Evolutionary conservation across 1,140 invertebrate genomes (phyloP).

Genomic region (Homarus americanus): DNA sequence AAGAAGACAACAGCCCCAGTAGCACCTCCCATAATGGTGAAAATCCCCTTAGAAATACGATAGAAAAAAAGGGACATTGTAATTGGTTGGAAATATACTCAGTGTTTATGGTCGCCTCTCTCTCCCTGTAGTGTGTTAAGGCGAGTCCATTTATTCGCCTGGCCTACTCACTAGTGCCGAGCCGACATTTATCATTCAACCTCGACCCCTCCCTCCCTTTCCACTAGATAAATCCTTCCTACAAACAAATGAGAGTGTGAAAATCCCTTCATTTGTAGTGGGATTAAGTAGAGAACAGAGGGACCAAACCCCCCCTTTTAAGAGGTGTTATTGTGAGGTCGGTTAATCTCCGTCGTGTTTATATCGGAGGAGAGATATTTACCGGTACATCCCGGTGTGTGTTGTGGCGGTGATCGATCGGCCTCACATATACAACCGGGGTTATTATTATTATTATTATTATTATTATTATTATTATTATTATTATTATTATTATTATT

Average conservation of each 20-base stretch:
- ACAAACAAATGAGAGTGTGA: constrained; percentile 36
- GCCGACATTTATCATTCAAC: no score
- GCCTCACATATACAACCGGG: neutral
- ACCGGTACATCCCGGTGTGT: neutral
- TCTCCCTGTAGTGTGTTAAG: no score
- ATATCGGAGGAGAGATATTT: neutral
- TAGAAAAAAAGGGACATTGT: no score
- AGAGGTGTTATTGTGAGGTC: constrained; percentile 28
- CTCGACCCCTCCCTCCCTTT: constrained; percentile 1
- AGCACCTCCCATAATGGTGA: no score
- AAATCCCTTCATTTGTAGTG: constrained; percentile 59
- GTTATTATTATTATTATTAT: neutral
- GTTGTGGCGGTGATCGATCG: neutral
- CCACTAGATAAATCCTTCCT: constrained; percentile 8
- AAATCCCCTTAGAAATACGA: no score
- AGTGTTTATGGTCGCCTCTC: no score
- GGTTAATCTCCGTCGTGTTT: constrained; percentile 7
- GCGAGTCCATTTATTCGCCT: neutral
- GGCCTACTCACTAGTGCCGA: no score
- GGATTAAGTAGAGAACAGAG: constrained; percentile 25
- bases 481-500: no score
- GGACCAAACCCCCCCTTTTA: neutral
- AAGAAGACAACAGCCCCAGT: neutral
- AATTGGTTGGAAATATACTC: no score
- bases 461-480: neutral